Evolutionary conservation across 2,797 vertebrate genomes (phyloP), one percentile per base, ranked within the genome.

Genomic region (Naso thynnoides): DNA sequence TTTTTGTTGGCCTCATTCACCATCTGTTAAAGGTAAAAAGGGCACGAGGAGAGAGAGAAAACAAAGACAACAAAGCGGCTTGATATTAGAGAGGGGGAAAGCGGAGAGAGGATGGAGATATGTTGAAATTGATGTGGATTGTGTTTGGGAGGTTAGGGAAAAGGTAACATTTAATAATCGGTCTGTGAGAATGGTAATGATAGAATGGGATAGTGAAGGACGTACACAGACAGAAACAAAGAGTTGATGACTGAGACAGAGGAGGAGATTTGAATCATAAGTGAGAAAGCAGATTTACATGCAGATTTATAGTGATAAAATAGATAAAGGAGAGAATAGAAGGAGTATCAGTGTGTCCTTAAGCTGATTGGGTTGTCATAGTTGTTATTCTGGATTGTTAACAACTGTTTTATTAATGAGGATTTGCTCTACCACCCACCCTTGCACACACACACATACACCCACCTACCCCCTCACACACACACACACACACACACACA

Each of bases 341-440:
- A 19, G 1, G 56, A 26, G 44, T 52, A 45, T 70, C n/a, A n/a
- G 8, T 39, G 38, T 62, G 50, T 63, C 67, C 48, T 52, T 42
- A 26, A 57, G 59, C 49, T 72, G 39, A 73, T 58, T 59, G 24
- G 14, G 44, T 63, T 72, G 59, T 81, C 52, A 29, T 56, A 36
- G 54, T 31, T 52, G 48, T 52, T 45, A 33, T 64, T 70, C 36
- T 38, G 49, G 36, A 73, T 68, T 64, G 38, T 52, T 62, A 72
- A 27, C 33, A 38, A 39, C 70, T 58, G 19, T 81, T 86, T 78
- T 77, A 79, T 81, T 76, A 60, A 82, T 81, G 70, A 76, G 63
- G 36, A 71, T 66, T 62, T 74, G 11, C 50, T 23, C 53, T 52
- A 8, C 8, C 31, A 47, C 4, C 27, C 58, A 8, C n/a, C 18